A percentile compares a stretch with the other conserved stretches of the same genome.
Conservation (phyloP, 53 echinoderm and acorn worm species). For the Arbacia lixula region DNA sequence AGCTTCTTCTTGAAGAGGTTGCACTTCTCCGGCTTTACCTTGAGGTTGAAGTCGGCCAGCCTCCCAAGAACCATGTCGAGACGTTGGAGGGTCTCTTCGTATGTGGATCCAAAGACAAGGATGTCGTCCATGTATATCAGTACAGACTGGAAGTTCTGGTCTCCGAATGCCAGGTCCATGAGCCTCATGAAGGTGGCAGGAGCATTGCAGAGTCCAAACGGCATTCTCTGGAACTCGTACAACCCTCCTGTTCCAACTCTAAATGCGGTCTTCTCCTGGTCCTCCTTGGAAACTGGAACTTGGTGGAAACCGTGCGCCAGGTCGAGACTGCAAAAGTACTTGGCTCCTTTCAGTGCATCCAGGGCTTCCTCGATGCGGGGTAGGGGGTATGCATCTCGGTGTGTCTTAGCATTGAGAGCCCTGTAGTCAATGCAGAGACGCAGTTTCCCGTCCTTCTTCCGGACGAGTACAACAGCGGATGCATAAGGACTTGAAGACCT, state of each 20-base stretch:
- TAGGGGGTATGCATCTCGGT: slow-evolving; percentile 75
- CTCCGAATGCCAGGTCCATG: slow-evolving; percentile 73
- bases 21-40: slow-evolving; percentile 71
- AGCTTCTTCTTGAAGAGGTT: slow-evolving; percentile 57
- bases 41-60: slow-evolving; percentile 49
- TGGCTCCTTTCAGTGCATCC: slow-evolving; percentile 72
- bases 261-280: slow-evolving; percentile 77
- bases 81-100: slow-evolving; percentile 56
- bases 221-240: slow-evolving; percentile 70
- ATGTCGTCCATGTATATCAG: slow-evolving; percentile 74
- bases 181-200: slow-evolving; percentile 76
- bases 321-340: slow-evolving; percentile 73
- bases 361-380: slow-evolving; percentile 69
- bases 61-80: slow-evolving; percentile 65
- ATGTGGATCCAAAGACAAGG: slow-evolving; percentile 67
- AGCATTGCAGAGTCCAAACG: slow-evolving; percentile 73
- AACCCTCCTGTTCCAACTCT: slow-evolving; percentile 79
- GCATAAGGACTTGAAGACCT: slow-evolving; percentile 70
- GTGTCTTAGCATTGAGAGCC: slow-evolving; percentile 71
- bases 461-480: slow-evolving; percentile 61
- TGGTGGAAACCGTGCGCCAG: slow-evolving; percentile 79
- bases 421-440: slow-evolving; percentile 63
- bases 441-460: slow-evolving; percentile 71
- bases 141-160: slow-evolving; percentile 68
- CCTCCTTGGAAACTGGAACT: slow-evolving; percentile 64